Conservation (phyloP, 2,113 vertebrate species). For the Chiloscyllium plagiosum region DNA sequence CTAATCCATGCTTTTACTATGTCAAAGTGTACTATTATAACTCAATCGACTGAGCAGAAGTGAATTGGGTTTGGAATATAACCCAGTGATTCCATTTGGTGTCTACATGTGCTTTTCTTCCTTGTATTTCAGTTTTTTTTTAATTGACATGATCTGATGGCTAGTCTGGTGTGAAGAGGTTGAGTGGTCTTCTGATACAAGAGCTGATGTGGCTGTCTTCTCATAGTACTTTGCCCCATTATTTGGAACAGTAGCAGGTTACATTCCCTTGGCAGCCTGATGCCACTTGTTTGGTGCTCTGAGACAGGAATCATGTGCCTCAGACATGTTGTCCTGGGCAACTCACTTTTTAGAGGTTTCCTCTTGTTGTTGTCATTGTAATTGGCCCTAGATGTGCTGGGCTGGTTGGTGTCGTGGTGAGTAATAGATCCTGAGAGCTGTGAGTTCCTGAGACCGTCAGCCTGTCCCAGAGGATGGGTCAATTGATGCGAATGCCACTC, state of each 20-base stretch:
- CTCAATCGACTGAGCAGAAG: not conserved
- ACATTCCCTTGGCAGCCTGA: not conserved
- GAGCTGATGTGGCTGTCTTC: too few relatives aligned
- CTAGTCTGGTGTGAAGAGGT: not conserved
- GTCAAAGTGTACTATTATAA: not conserved
- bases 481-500: not conserved
- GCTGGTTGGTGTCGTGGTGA: not conserved
- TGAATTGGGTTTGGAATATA: not conserved
- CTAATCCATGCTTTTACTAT: not conserved
- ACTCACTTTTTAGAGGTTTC: not conserved
- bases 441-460: too few relatives aligned
- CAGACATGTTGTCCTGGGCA: not conserved
- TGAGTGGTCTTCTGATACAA: not conserved
- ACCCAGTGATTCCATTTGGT: not conserved
- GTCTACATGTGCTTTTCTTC: not conserved
- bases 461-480: not conserved
- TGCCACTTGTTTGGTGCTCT: not conserved
- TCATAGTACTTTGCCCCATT: not conserved
- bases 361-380: too few relatives aligned
- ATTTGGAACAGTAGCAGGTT: not conserved
- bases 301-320: not conserved
- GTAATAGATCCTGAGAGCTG: not conserved
- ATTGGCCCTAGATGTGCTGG: too few relatives aligned
- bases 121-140: not conserved
- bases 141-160: not conserved